Evolutionary conservation across 2,888 invertebrate species (phyloP).

Genomic region (Cremastobaeus sp.): DNA sequence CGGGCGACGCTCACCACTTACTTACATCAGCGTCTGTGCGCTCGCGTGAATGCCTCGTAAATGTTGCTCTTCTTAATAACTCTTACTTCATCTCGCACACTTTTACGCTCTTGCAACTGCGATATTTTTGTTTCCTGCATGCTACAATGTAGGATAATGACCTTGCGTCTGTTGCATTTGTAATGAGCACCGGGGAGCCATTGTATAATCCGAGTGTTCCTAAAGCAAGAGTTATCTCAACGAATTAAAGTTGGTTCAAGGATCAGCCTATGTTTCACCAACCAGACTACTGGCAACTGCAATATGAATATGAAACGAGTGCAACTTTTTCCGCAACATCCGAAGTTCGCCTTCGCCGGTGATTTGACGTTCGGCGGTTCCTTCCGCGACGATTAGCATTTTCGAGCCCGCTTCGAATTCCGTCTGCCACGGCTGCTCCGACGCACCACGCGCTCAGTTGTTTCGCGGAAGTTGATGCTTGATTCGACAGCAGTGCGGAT

Average conservation of each 20-base stretch:
- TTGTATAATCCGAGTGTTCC: constrained; percentile 33
- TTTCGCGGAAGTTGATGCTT: constrained; percentile 70
- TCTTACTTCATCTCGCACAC: constrained; percentile 44
- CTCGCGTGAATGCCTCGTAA: constrained; percentile 44
- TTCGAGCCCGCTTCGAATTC: no score
- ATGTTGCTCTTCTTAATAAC: constrained; percentile 50
- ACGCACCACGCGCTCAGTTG: constrained; percentile 69
- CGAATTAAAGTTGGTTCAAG: constrained; percentile 48
- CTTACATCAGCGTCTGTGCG: constrained; percentile 43
- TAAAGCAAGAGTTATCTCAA: constrained; percentile 32
- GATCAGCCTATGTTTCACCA: constrained; percentile 30
- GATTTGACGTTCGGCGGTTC: no score
- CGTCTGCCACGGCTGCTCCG: no score
- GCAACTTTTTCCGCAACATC: background rate
- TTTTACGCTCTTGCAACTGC: constrained; percentile 44
- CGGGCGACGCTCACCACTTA: constrained; percentile 45
- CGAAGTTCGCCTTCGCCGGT: no score
- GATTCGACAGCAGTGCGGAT: constrained; percentile 60
- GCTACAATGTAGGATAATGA: constrained; percentile 53
- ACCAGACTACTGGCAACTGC: no score
- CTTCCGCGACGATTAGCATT: no score
- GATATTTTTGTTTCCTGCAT: constrained; percentile 48
- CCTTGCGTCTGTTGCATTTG: constrained; percentile 53
- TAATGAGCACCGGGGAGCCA: constrained; percentile 34
- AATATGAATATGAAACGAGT: constrained; percentile 25